phyloP scores from a whole-genome alignment of 2,888 invertebrate species.

The Drosophila mercatorum region DNA sequence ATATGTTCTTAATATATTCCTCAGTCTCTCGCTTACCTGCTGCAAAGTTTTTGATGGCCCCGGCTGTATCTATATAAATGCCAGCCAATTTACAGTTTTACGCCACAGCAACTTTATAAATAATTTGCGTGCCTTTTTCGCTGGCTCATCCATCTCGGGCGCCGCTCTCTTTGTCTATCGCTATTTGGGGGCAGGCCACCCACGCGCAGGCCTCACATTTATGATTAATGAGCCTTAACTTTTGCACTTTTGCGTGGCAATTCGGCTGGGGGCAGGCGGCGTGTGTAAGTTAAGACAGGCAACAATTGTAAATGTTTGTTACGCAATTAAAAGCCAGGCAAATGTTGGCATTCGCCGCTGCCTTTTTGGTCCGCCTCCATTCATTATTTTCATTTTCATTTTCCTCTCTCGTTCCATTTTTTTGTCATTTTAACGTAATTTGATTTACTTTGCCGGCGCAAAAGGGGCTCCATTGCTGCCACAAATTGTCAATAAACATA shows the following conservation, averaged over 20 bases:
- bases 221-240: slow-evolving; percentile 80
- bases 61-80: slow-evolving; percentile 56
- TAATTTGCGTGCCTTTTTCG: slow-evolving; percentile 53
- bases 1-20: slow-evolving; percentile 9
- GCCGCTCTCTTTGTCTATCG: slow-evolving; percentile 30
- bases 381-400: slow-evolving; percentile 1
- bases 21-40: neutral
- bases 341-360: slow-evolving; percentile 52
- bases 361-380: slow-evolving; percentile 27
- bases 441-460: slow-evolving; percentile 61
- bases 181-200: slow-evolving; percentile 38
- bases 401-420: slow-evolving; percentile 5
- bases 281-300: slow-evolving; percentile 70
- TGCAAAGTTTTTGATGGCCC: slow-evolving; percentile 32
- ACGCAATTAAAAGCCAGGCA: slow-evolving; percentile 73
- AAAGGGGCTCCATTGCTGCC: slow-evolving; percentile 37
- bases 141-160: slow-evolving; percentile 55
- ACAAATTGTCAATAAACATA: slow-evolving; percentile 72
- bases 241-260: slow-evolving; percentile 75
- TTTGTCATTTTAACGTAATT: slow-evolving; percentile 60
- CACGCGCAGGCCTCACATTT: slow-evolving; percentile 65
- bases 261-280: slow-evolving; percentile 48
- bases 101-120: slow-evolving; percentile 62
- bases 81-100: slow-evolving; percentile 69
- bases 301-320: slow-evolving; percentile 80